These are phyloP conservation scores for Poeciliopsis presidionis DNA, from an alignment of 2,797 vertebrate genomes.

Conservation along the genomic window DNA sequence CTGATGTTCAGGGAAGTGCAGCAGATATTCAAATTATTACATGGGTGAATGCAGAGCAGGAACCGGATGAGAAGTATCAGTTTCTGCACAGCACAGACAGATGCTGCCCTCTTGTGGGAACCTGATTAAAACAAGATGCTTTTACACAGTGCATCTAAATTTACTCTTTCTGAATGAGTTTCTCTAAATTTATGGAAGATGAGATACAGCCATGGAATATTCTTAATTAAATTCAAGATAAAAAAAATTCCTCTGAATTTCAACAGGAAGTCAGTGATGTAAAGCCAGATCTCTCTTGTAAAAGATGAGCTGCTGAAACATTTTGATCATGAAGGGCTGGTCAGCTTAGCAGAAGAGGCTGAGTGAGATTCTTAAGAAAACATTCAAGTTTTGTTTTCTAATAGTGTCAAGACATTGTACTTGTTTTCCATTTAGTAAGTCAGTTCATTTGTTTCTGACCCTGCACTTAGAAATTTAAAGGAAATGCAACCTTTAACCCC, in stretches of 20 bases:
- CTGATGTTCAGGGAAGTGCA: not conserved
- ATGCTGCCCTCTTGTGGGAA: constrained; percentile 30
- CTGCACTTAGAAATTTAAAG: not conserved
- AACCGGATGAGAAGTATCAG: not conserved
- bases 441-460: not conserved
- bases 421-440: not conserved
- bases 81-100: not conserved
- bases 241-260: not conserved
- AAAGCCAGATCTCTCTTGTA: not conserved
- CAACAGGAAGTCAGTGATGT: not conserved
- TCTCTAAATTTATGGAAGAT: not conserved
- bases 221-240: not conserved
- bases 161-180: not conserved
- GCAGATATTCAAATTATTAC: constrained; percentile 18
- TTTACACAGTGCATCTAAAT: not conserved
- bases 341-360: not conserved
- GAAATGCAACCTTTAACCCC: not conserved
- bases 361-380: not conserved
- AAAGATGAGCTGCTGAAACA: not conserved
- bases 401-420: not conserved
- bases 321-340: not conserved
- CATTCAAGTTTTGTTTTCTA: not conserved
- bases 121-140: not conserved
- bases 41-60: not conserved
- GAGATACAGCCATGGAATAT: not conserved